These are phyloP conservation scores for Nyctalus aviator DNA, from an alignment of 2,797 vertebrate species.

Conservation along the genomic window DNA sequence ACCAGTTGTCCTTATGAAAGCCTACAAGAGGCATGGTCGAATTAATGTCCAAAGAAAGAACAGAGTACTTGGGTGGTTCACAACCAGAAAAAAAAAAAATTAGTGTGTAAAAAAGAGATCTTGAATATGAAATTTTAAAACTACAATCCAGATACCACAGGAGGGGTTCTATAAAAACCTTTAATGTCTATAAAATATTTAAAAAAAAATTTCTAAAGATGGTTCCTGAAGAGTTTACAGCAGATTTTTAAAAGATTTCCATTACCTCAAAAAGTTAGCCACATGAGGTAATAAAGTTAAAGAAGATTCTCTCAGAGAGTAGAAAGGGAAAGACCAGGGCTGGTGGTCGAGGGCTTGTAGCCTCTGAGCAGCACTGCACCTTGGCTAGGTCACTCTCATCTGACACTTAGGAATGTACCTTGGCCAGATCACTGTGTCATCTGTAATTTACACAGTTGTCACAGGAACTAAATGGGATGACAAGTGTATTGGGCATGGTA, in stretches of 20 bases:
- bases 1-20: not conserved
- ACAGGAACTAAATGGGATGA: not conserved
- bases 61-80: not conserved
- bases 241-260: constrained; percentile 45
- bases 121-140: constrained; percentile 40
- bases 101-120: not conserved
- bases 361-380: not conserved
- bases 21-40: not conserved
- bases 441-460: constrained; percentile 1
- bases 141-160: not conserved
- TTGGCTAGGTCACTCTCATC: not conserved
- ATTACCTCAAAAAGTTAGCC: not conserved
- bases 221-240: not conserved
- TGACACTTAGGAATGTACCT: not conserved
- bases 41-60: constrained; percentile 20
- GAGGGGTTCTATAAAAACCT: not conserved
- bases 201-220: not conserved
- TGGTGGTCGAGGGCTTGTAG: not conserved
- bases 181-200: constrained; percentile 14
- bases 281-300: constrained; percentile 26
- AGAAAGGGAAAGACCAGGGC: not conserved
- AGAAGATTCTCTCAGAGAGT: not conserved
- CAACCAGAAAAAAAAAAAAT: not conserved
- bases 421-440: not conserved
- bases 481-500: not conserved